Evolutionary conservation across 2,888 invertebrate genomes (phyloP), one percentile per base, ranked within the genome.

Genomic region (Heliconius erato): DNA sequence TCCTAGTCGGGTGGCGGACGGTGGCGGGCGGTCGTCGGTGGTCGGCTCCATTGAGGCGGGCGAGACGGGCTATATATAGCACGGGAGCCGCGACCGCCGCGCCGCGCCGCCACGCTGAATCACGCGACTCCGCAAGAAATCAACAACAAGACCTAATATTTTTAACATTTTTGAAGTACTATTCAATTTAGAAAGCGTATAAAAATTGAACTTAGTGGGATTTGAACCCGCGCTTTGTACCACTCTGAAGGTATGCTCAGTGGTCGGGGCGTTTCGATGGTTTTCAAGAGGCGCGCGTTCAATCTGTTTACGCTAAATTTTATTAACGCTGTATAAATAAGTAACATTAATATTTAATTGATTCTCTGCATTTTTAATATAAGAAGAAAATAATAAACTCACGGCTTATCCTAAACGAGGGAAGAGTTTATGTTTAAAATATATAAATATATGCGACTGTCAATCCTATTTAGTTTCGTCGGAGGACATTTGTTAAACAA

Each of bases 51-150:
- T 32, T 19, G 81, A 63, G 82, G 82, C 82, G 82, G 82, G 81
- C 81, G 81, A 71, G 81, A 63, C 82, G 83, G 54, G 82, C 83
- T 83, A 83, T 83, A 83, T 83, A 79, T 83, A 83, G 83, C 81
- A 35, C 23, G 54, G 49, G n/a, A n/a, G 79, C 79, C 77, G 44
- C 69, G 44, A 69, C 32, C 32, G 32, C 32, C 32, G 32, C 32
- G 32, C 63, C 69, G 32, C 32, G 32, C 63, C 63, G 79, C 78
- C 74, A 40, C 83, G 23, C 81, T 83, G 83, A 83, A 81, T 83
- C 83, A 83, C 81, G 63, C 74, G 35, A 32, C 63, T 67, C 54
- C 78, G 65, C 68, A 68, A 78, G 40, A 40, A 49, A 78, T 67
- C 78, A 67, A 78, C 74, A 76, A 76, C 49, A 54, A 54, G 6